Percentiles rank a stretch among this genome's conserved stretches.
These are phyloP conservation scores for Mimachlamys varia DNA, from an alignment of 2,888 invertebrate genomes.

Conservation along the genomic window DNA sequence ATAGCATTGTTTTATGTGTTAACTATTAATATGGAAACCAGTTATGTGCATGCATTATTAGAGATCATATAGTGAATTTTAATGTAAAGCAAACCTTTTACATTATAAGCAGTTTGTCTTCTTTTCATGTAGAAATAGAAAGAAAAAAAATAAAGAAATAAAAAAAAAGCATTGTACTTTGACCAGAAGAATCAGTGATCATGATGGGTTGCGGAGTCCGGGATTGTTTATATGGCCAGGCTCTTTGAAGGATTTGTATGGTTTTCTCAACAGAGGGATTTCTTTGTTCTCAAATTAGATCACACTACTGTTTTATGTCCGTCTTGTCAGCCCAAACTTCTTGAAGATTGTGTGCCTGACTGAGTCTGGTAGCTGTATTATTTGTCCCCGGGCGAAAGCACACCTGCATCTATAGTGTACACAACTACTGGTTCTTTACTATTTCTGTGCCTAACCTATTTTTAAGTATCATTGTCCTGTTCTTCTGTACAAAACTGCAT, in stretches of 20 bases:
- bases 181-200: background rate
- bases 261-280: conserved; percentile 7
- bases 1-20: background rate
- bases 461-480: background rate
- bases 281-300: conserved; percentile 33
- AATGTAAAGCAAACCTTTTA: no score
- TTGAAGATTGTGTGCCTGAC: background rate
- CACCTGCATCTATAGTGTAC: conserved; percentile 1
- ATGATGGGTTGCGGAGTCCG: background rate
- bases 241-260: background rate
- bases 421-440: background rate
- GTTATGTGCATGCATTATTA: background rate
- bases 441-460: background rate
- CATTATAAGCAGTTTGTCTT: background rate
- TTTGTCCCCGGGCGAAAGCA: background rate
- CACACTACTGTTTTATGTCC: background rate
- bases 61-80: background rate
- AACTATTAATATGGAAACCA: background rate
- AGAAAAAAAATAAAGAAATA: background rate
- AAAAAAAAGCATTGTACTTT: background rate
- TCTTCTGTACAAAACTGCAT: background rate
- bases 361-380: background rate
- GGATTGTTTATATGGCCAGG: background rate
- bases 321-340: background rate
- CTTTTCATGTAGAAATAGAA: background rate